Evolutionary conservation across 2,797 vertebrate species (phyloP).

Genomic region (Danionella dracula): DNA sequence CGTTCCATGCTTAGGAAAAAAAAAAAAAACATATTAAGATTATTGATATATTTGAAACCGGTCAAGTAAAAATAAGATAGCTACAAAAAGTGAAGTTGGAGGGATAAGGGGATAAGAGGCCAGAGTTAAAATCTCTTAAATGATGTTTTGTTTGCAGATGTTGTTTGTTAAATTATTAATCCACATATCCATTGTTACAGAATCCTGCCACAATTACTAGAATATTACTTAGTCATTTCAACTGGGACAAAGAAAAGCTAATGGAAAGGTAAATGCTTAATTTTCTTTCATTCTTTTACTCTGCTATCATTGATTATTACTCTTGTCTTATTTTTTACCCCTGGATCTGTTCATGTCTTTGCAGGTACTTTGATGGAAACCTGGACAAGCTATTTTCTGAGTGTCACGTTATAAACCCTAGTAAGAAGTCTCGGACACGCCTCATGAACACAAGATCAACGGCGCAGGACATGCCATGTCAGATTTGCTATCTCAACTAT

Average conservation of each 20-base stretch:
- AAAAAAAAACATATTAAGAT: too few species aligned
- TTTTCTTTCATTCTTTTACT: background rate
- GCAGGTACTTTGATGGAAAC: slow-evolving; percentile 98
- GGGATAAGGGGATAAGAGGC: too few species aligned
- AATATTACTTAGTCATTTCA: slow-evolving; percentile 99
- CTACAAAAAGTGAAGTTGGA: too few species aligned
- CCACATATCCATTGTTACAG: slow-evolving; percentile 57
- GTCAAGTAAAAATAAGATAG: too few species aligned
- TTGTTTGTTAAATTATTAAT: background rate
- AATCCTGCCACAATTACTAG: slow-evolving; percentile 98
- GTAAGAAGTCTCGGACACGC: slow-evolving; percentile 95
- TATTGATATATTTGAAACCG: too few species aligned
- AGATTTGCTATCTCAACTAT: slow-evolving; percentile 99
- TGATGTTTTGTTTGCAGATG: too few species aligned
- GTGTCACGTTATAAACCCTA: slow-evolving; percentile 99
- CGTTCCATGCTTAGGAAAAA: too few species aligned
- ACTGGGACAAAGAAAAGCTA: slow-evolving; percentile 99
- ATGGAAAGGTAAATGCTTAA: slow-evolving; percentile 96
- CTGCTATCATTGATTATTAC: background rate
- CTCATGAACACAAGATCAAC: slow-evolving; percentile 98
- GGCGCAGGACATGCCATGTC: slow-evolving; percentile 97
- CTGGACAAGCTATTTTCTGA: slow-evolving; percentile 99
- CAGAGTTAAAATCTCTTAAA: too few species aligned
- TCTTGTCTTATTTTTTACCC: background rate
- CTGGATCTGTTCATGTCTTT: background rate